Conservation (phyloP, 2,113 vertebrate species). For the Hypocryptadius cinnamomeus region DNA sequence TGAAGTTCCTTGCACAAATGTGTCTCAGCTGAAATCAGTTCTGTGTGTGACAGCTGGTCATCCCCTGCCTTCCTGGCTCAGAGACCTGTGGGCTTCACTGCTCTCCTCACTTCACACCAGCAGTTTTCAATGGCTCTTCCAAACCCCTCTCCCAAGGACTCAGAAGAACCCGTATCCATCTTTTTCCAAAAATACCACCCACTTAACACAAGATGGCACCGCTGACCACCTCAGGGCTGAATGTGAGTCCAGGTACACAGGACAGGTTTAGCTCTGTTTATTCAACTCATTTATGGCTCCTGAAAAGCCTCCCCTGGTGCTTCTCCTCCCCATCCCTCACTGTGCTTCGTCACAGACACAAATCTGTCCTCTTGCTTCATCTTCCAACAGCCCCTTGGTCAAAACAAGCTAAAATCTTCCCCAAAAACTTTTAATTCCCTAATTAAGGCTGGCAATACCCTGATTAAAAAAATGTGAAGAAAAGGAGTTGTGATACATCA, state of each 20-base stretch:
- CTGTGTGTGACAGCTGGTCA: background rate
- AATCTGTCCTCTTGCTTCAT: background rate
- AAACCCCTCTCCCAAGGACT: background rate
- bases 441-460: background rate
- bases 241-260: background rate
- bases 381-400: background rate
- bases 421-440: background rate
- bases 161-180: background rate
- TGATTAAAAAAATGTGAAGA: background rate
- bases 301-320: background rate
- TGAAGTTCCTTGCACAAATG: background rate
- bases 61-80: background rate
- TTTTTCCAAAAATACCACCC: background rate
- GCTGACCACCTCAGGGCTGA: background rate
- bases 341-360: background rate
- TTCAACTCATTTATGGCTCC: background rate
- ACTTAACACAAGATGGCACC: constrained; percentile 35
- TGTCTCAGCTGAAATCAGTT: background rate
- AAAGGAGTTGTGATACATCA: background rate
- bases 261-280: background rate
- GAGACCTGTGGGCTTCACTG: background rate
- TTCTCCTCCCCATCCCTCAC: background rate
- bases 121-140: background rate
- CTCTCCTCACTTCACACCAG: background rate
- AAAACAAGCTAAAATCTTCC: background rate